These are phyloP conservation scores for Paedocypris sp. DNA, from an alignment of 2,113 vertebrate genomes.

Conservation along the genomic window DNA sequence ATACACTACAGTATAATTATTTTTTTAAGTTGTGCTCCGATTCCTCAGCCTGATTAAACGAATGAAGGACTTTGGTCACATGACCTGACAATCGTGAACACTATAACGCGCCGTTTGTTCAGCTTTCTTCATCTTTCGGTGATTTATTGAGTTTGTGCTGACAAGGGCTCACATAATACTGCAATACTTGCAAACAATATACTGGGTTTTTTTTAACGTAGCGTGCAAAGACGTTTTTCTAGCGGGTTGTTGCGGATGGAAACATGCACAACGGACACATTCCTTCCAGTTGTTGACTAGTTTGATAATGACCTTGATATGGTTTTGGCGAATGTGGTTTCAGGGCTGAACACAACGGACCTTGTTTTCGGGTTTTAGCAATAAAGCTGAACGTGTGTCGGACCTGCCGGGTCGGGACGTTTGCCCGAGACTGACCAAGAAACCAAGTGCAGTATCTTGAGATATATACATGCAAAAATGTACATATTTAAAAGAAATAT, in stretches of 20 bases:
- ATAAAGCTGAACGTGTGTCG: constrained; percentile 45
- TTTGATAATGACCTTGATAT: constrained; percentile 23
- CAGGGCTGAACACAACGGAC: no score
- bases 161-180: constrained; percentile 34
- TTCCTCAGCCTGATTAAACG: no score
- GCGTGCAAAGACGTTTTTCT: constrained; percentile 12
- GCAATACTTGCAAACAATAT: not conserved
- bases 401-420: constrained; percentile 14
- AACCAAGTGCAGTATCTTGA: not conserved
- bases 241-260: constrained; percentile 27
- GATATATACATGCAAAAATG: not conserved
- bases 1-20: not conserved
- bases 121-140: no score
- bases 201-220: not conserved
- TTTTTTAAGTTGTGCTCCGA: no score
- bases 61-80: no score
- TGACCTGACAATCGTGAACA: constrained; percentile 19
- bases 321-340: not conserved
- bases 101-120: not conserved
- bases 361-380: constrained; percentile 52
- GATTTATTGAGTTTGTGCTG: no score
- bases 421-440: no score
- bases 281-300: no score
- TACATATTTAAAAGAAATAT: no score
- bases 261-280: constrained; percentile 38